Evolutionary conservation across 2,797 vertebrate genomes (phyloP).

Genomic region (Nyctalus aviator): DNA sequence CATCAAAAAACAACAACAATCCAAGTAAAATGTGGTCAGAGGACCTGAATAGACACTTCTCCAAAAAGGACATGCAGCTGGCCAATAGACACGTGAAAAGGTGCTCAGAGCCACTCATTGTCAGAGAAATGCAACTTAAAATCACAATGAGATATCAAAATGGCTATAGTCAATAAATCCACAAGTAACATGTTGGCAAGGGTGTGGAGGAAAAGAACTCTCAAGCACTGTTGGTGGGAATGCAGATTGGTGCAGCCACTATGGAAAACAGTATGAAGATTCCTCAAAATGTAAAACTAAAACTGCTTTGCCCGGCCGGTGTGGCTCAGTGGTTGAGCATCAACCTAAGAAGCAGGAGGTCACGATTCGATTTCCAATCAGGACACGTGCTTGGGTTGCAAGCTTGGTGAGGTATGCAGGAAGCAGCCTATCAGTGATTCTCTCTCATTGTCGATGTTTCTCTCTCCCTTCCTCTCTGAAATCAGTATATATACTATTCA

Average conservation of each 20-base stretch:
- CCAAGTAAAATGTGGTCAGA: neutral
- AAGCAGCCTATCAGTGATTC: too few species aligned
- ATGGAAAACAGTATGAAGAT: neutral
- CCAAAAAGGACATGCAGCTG: neutral
- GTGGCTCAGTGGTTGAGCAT: too few species aligned
- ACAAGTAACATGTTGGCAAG: neutral
- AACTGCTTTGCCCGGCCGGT: neutral
- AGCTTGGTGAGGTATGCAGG: too few species aligned
- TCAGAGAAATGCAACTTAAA: neutral
- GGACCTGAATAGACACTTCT: neutral
- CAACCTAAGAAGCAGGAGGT: too few species aligned
- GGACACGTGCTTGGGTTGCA: too few species aligned
- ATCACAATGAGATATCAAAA: neutral
- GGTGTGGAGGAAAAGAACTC: neutral
- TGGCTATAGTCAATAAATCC: neutral
- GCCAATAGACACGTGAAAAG: neutral
- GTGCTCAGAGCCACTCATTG: neutral
- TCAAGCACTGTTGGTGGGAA: neutral
- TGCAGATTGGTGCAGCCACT: neutral
- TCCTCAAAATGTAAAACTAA: neutral
- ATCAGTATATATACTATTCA: too few species aligned
- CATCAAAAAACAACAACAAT: neutral
- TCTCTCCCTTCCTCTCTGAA: too few species aligned
- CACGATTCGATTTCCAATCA: too few species aligned
- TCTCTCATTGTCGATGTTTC: too few species aligned